Evolutionary conservation across 1,140 invertebrate genomes (phyloP), one percentile per base, ranked within the genome.

Genomic region (Phocides pigmalion): DNA sequence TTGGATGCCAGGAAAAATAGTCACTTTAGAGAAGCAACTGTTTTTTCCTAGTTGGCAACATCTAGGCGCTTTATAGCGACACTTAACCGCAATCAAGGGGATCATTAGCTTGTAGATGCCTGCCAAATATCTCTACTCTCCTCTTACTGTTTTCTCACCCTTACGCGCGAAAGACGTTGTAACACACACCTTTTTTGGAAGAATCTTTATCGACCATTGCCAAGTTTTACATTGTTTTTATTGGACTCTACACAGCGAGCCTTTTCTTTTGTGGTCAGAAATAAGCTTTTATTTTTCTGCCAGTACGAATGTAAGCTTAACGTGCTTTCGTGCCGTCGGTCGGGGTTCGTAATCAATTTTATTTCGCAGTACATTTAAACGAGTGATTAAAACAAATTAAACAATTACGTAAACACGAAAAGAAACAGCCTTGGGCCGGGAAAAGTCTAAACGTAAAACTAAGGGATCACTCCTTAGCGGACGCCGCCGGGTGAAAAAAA

Each of bases 1-100:
- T 77, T 72, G 63, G 74, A 64, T 87, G 86, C 87, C 86, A 88
- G 84, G 78, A 82, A 88, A 84, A 89, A 87, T 83, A 88, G 82
- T 82, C 83, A 83, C 80, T 89, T 89, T 83, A 81, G 70, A 81
- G 73, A 64, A 71, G 74, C 76, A 84, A 82, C 79, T 85, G 86
- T 86, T 89, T 88, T 85, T 88, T 87, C 77, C 80, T 82, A 84
- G 76, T 90, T 90, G 88, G 88, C 88, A 90, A 80, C 83, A 85
- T 78, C 77, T 68, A 82, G 82, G 81, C 84, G 78, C 78, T 90
- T 90, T 87, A 90, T 87, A 76, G 88, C 81, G 79, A 88, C 84
- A 88, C 82, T 90, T 90, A 84, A 84, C 88, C 86, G 74, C 86
- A 90, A 90, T 90, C 88, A 89, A 85, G 79, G 68, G 84, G 84